These are phyloP conservation scores for Percina caprodes DNA, from an alignment of 2,113 vertebrate species.

Conservation along the genomic window DNA sequence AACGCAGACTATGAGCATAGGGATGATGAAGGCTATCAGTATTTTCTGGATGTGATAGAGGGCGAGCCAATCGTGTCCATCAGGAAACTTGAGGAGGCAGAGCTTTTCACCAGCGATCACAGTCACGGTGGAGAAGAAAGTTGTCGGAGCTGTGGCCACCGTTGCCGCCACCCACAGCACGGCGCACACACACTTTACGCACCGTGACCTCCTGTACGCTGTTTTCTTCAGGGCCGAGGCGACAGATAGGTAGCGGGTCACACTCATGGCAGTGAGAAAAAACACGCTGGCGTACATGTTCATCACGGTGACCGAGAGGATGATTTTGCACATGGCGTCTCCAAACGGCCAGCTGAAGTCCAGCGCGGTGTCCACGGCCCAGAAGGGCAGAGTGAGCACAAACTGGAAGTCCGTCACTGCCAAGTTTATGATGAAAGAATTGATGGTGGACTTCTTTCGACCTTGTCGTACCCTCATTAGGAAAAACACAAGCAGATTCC, in stretches of 20 bases:
- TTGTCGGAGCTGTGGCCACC: conserved; percentile 78
- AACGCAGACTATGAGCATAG: conserved; percentile 77
- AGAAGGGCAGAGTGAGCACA: conserved; percentile 85
- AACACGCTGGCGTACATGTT: conserved; percentile 87
- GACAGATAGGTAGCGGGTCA: conserved; percentile 82
- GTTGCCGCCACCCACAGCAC: conserved; percentile 80
- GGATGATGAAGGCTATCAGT: conserved; percentile 80
- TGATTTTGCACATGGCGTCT: conserved; percentile 83
- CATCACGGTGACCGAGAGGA: conserved; percentile 85
- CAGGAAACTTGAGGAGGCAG: conserved; percentile 82
- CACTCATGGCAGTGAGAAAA: conserved; percentile 85
- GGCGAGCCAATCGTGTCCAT: conserved; percentile 81
- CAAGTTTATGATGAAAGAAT: conserved; percentile 84
- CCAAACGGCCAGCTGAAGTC: conserved; percentile 88
- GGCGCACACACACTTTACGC: conserved; percentile 78
- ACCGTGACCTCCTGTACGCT: conserved; percentile 48
- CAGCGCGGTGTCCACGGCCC: conserved; percentile 83
- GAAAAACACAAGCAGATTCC: conserved; percentile 82
- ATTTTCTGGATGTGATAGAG: conserved; percentile 85
- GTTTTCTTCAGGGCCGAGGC: conserved; percentile 75
- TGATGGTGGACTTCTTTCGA: conserved; percentile 80
- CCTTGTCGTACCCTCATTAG: conserved; percentile 81
- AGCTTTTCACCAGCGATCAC: conserved; percentile 80
- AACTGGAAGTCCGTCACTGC: conserved; percentile 86
- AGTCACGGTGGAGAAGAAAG: conserved; percentile 78